Percentiles rank a stretch among this genome's conserved stretches.
phyloP scores from a whole-genome alignment of 2,113 vertebrate genomes.

The Macquaria australasica region DNA sequence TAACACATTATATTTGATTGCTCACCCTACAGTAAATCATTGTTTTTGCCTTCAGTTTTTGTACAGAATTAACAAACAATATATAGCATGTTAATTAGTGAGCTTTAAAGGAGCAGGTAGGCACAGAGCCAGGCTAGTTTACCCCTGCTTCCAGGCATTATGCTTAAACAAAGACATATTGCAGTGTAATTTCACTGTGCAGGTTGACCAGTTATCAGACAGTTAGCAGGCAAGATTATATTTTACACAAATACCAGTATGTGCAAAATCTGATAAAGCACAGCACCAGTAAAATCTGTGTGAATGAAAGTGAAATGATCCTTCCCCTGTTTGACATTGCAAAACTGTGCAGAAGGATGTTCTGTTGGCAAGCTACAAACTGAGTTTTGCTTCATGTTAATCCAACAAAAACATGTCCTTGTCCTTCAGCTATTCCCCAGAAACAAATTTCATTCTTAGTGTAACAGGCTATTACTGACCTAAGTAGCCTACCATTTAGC shows the following conservation, averaged over 20 bases:
- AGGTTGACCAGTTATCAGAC: not conserved
- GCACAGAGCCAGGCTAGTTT: not conserved
- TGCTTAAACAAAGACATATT: not conserved
- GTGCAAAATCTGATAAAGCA: not conserved
- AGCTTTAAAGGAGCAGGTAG: not conserved
- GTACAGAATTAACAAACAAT: not conserved
- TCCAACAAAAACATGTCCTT: slow-evolving; percentile 5
- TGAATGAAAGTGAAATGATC: not conserved
- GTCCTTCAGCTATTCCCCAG: not conserved
- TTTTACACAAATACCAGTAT: not conserved
- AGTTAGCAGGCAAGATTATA: not conserved
- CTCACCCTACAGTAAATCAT: too few relatives aligned
- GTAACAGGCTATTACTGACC: not conserved
- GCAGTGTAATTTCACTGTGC: not conserved
- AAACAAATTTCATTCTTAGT: not conserved
- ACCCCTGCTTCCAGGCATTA: not conserved
- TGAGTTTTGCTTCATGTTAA: slow-evolving; percentile 9
- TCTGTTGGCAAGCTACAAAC: not conserved
- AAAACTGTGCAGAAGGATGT: not conserved
- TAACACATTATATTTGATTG: not conserved
- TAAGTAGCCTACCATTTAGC: not conserved
- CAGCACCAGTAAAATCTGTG: not conserved
- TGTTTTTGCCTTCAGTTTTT: not conserved
- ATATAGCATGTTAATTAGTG: not conserved
- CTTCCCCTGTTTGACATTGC: not conserved